Conservation (phyloP, 2,113 vertebrate genomes). For the Climacteris rufus region DNA sequence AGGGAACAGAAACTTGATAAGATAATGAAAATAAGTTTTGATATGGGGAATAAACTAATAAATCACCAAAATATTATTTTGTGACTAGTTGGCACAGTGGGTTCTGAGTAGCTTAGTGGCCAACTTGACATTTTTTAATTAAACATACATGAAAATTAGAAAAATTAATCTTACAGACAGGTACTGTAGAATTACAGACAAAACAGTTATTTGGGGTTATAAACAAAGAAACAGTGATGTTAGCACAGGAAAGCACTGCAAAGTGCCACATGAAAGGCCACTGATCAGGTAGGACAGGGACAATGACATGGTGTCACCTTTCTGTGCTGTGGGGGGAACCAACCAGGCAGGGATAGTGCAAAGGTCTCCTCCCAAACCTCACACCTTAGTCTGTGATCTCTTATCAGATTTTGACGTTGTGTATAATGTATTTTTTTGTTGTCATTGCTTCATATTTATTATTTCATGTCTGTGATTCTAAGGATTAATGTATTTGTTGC, state of each 20-base stretch:
- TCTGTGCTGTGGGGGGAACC: not conserved
- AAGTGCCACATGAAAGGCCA: not conserved
- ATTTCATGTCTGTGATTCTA: not conserved
- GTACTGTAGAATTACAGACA: not conserved
- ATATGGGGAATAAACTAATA: not conserved
- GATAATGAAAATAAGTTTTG: slow-evolving; percentile 8
- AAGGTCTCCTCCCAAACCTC: not conserved
- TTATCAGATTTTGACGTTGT: not conserved
- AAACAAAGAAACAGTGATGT: not conserved
- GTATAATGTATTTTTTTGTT: too few relatives aligned
- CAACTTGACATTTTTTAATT: not conserved
- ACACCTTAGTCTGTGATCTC: not conserved
- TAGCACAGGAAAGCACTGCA: not conserved
- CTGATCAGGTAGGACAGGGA: not conserved
- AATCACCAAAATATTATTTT: not conserved
- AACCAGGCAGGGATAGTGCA: accelerated
- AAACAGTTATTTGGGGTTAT: not conserved
- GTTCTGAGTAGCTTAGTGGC: not conserved
- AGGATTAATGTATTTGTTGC: not conserved
- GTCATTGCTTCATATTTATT: not conserved
- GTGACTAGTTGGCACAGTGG: not conserved
- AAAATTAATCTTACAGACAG: not conserved
- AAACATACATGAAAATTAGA: not conserved
- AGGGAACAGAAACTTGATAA: not conserved
- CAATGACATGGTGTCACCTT: not conserved